These are phyloP conservation scores for Pogonocherus hispidulus DNA, from an alignment of 2,888 invertebrate species.

Conservation along the genomic window DNA sequence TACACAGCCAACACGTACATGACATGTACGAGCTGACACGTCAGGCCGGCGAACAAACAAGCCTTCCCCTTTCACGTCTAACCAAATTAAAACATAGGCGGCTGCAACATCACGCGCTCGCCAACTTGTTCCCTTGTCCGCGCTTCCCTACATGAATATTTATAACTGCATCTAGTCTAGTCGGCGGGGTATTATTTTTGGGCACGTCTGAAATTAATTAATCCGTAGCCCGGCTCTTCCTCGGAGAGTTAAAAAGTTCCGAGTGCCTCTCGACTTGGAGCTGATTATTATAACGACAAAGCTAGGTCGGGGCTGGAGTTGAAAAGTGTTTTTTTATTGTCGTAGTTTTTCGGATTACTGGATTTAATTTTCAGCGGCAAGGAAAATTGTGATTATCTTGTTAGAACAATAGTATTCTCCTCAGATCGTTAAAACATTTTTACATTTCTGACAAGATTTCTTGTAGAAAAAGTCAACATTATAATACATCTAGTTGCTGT, in stretches of 20 bases:
- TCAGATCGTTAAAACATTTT: no score
- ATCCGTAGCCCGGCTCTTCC: neutral
- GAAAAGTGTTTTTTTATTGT: neutral
- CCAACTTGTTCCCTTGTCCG: neutral
- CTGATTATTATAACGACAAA: slow-evolving; percentile 4
- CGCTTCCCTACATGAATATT: slow-evolving; percentile 1
- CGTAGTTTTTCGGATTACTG: neutral
- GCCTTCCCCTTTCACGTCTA: slow-evolving; percentile 1
- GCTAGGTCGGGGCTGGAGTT: neutral
- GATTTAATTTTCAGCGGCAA: neutral
- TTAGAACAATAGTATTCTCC: no score
- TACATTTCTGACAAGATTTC: no score
- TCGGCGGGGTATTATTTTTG: slow-evolving; percentile 12
- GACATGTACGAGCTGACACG: neutral
- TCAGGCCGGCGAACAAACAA: neutral
- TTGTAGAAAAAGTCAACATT: no score
- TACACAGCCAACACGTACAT: no score
- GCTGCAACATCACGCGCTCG: slow-evolving; percentile 1
- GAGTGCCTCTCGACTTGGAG: neutral
- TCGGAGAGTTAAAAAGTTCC: slow-evolving; percentile 7
- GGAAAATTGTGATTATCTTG: no score
- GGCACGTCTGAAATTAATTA: slow-evolving; percentile 11
- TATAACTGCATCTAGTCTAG: slow-evolving; percentile 6
- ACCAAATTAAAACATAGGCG: slow-evolving; percentile 8
- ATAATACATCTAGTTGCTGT: no score